Conservation (phyloP, 1,140 invertebrate genomes). For the Scaptomyza hsui region DNA sequence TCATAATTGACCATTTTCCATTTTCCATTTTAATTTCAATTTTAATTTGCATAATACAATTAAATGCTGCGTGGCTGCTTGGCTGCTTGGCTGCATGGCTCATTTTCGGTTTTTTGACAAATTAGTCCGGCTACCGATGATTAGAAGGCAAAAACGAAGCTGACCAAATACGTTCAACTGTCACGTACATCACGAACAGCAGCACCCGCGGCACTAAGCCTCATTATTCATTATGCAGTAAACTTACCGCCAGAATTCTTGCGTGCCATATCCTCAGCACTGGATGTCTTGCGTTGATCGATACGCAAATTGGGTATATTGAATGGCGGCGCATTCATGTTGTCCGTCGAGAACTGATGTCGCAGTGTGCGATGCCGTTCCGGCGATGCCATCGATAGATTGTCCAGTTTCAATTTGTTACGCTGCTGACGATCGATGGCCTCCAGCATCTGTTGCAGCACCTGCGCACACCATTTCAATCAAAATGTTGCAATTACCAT, state of each 20-base stretch:
- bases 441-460: slow-evolving; percentile 96
- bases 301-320: slow-evolving; percentile 93
- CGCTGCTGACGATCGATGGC: slow-evolving; percentile 95
- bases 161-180: slow-evolving; percentile 34
- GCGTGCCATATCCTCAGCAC: slow-evolving; percentile 93
- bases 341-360: slow-evolving; percentile 94
- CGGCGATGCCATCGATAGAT: slow-evolving; percentile 89
- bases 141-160: slow-evolving; percentile 16
- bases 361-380: slow-evolving; percentile 90
- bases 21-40: slow-evolving; percentile 47
- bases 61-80: slow-evolving; percentile 43
- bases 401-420: slow-evolving; percentile 93
- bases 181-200: slow-evolving; percentile 73
- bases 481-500: slow-evolving; percentile 6
- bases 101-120: slow-evolving; percentile 38
- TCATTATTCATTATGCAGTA: not conserved
- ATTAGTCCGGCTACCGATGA: slow-evolving; percentile 40
- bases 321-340: slow-evolving; percentile 92
- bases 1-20: slow-evolving; percentile 9
- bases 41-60: slow-evolving; percentile 68
- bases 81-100: slow-evolving; percentile 28
- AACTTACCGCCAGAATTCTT: slow-evolving; percentile 90
- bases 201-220: slow-evolving; percentile 43
- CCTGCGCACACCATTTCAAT: slow-evolving; percentile 68
- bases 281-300: slow-evolving; percentile 93